These are phyloP conservation scores for Oncorhynchus mykiss DNA, from an alignment of 2,113 vertebrate genomes.

Conservation along the genomic window DNA sequence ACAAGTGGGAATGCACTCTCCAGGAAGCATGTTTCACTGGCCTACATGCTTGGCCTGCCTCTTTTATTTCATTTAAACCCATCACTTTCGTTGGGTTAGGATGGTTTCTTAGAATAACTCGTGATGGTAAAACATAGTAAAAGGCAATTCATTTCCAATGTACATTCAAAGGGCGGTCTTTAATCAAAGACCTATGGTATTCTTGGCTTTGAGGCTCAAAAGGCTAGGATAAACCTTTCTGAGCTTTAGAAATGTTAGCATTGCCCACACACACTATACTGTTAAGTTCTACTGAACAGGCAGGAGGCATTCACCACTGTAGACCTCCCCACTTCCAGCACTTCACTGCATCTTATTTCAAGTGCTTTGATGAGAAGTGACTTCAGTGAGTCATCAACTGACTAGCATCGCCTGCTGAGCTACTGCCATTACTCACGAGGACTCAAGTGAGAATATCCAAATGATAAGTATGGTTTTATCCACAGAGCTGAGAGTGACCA, in stretches of 20 bases:
- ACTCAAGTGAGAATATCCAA: background rate
- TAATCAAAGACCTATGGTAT: constrained; percentile 38
- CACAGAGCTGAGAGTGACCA: background rate
- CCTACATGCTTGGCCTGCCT: constrained; percentile 39
- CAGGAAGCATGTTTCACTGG: constrained; percentile 56
- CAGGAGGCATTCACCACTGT: background rate
- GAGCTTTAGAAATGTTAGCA: constrained; percentile 34
- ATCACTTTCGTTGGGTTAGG: constrained; percentile 60
- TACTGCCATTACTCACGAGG: background rate
- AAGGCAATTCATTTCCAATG: constrained; percentile 37
- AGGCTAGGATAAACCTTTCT: constrained; percentile 28
- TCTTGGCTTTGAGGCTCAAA: constrained; percentile 34
- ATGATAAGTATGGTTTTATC: background rate
- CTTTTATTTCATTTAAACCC: constrained; percentile 61
- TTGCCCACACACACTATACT: background rate
- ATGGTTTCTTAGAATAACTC: constrained; percentile 51
- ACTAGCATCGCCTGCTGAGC: no score
- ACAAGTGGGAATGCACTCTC: constrained; percentile 64
- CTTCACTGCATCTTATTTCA: background rate
- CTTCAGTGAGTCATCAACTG: background rate
- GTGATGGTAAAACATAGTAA: constrained; percentile 25
- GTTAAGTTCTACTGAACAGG: constrained; percentile 1
- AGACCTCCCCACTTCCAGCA: background rate
- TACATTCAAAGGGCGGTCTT: constrained; percentile 41
- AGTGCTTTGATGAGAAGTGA: background rate